Evolutionary conservation across 2,113 vertebrate genomes (phyloP).

Genomic region (Sclerurus mexicanus): DNA sequence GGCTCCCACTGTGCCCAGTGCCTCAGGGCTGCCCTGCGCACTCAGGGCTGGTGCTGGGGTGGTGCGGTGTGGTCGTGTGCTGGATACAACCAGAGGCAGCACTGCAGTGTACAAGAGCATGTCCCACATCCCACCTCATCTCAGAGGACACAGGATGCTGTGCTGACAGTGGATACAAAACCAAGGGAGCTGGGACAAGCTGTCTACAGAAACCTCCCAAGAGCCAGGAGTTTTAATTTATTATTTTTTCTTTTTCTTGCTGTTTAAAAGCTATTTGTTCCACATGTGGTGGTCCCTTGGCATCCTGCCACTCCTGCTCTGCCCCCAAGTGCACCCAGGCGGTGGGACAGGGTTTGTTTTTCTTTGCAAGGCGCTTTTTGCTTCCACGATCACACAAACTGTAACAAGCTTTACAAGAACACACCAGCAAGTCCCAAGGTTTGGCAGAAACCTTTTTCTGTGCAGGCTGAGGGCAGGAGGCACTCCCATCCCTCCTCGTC

Average conservation of each 20-base stretch:
- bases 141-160: not conserved
- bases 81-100: not conserved
- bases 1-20: not conserved
- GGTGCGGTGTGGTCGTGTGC: accelerated
- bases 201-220: not conserved
- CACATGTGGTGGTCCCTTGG: slow-evolving; percentile 54
- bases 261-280: slow-evolving; percentile 2
- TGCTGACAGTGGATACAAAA: not conserved
- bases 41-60: accelerated
- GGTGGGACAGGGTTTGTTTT: not conserved
- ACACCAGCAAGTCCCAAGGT: slow-evolving; percentile 72
- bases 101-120: not conserved
- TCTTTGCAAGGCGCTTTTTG: slow-evolving; percentile 49
- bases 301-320: not conserved
- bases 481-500: slow-evolving; percentile 43
- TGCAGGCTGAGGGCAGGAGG: slow-evolving; percentile 27
- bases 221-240: not conserved
- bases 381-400: slow-evolving; percentile 76
- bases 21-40: accelerated
- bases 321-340: not conserved
- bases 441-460: slow-evolving; percentile 61
- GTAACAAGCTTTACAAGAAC: slow-evolving; percentile 73
- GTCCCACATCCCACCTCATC: not conserved
- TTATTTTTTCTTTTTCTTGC: not conserved
- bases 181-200: slow-evolving; percentile 9